Base-by-base conservation (phyloP, 2,888 invertebrate species). In the Cylloceria caligata region DNA sequence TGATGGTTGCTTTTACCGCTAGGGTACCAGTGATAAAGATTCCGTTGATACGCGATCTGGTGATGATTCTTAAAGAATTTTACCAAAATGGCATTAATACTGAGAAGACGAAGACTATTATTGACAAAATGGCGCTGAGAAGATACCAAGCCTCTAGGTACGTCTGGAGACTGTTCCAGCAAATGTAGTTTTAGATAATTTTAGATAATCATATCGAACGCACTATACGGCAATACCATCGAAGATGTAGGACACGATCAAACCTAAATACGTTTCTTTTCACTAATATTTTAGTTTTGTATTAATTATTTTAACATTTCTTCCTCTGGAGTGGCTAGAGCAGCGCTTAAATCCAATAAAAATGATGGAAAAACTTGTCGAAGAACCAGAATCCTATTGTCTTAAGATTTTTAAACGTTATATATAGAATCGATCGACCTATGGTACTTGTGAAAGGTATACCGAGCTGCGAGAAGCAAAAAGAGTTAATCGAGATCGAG, bases 201-300 rank as follows among this genome's bases (percentile, higher is more conserved):
- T n/a, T n/a, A n/a, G n/a, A 2, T 11, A 2, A 3, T 39, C 4
- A 39, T 39, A 39, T 2, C 2, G 11, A 2, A 39, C 7, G 96
- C 97, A 89, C 93, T 98, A 30, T 98, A 97, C 92, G 97, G 97
- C 13, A 94, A 95, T 72, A 94, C 94, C 57, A 94, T 95, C 85
- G 93, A 95, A 85, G 96, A 97, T 92, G 97, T 97, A 92, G 94
- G 95, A 94, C 27, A 13, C 57, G 55, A 71, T 30, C 47, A 65
- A 71, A 30, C 62, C 5, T 19, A 69, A 80, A 52, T 21, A 52
- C 19, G 45, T 39, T 34, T 72, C 57, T 52, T 1, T 27, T 71
- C 27, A 67, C 60, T n/a, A 73, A 47, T 45, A 9, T 73, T 21
- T 42, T 7, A 3, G 3, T 3, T 11, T 21, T 21, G 60, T 77